Base-by-base conservation (phyloP, 2,888 invertebrate species). In the Acleris cristana region DNA sequence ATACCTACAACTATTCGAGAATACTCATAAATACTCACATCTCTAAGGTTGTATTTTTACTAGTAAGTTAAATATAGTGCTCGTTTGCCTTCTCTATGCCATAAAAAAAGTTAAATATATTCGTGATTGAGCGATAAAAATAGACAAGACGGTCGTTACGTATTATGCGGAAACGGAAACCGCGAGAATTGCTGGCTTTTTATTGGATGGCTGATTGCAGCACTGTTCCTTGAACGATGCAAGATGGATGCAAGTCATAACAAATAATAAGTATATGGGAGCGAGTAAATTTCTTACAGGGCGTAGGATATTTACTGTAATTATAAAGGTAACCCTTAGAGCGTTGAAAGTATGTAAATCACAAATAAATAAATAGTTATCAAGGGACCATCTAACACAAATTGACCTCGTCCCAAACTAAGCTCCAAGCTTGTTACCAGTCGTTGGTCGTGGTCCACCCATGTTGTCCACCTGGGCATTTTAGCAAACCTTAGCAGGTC, bases 121-220 rank as follows among this genome's bases (percentile, higher is more conserved):
- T 55, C 10, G 4, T 2, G 14, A 34, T 19, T 5, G 48, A 56
- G 44, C 21, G 21, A 21, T 56, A 44, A 55, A 55, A 56, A 65
- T 34, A 44, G 30, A 55, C 55, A 65, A 59, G 19, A 18, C 16
- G 34, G 52, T 62, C 66, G 66, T 66, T 66, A 66, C n/a, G 61
- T 57, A 62, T 62, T 34, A 66, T 57, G 61, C 57, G 62, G 52
- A 56, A 57, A 62, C 57, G 61, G 56, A 63, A 67, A 58, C 62
- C 57, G 19, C 26, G 54, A 58, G 58, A 63, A 63, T 67, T 53
- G 48, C 57, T 64, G 40, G 49, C 40, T 58, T 63, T 67, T 58
- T 67, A 40, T 58, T 30, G 53, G 53, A 56, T 23, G 19, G 49
- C 67, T 63, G 67, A 63, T 63, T 67, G 67, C 67, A 52, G 45